Evolutionary conservation across 2,888 invertebrate genomes (phyloP), one percentile per base, ranked within the genome.

Genomic region (Latheticus oryzae): DNA sequence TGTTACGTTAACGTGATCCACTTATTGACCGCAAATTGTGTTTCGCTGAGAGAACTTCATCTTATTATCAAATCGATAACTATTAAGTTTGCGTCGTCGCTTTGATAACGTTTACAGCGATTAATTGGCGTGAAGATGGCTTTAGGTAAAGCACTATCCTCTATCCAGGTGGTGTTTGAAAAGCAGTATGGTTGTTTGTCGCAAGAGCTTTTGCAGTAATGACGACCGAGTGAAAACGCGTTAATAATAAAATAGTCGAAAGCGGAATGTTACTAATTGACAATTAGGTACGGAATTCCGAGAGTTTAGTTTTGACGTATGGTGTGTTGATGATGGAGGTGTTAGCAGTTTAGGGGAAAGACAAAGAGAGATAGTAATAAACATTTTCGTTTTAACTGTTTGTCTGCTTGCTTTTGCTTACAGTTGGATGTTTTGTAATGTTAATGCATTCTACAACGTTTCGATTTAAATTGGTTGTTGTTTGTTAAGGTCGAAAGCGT

Each of bases 81-180:
- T 35, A 50, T 50, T 38, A 38, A 38, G 50, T 38, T 38, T 50
- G 50, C 50, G 50, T 50, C 50, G 50, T 38, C 50, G 50, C 50
- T 50, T 37, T 50, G 50, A 50, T 28, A 50, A 1, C 8, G 38
- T n/a, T 28, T 50, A 28, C 12, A 11, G 19, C 37, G 17, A 37
- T 50, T 50, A 38, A 50, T 50, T 50, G 48, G 24, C 48, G 35
- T 33, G 48, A 48, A 48, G 48, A 48, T 48, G 35, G 23, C 45
- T 45, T 45, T 30, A 45, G 19, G 7, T 19, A 15, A 23, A 12
- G 38, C 15, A 9, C 35, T 11, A 16, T 13, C 11, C 15, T 17
- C 15, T 37, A 21, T 19, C 37, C n/a, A n/a, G n/a, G n/a, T n/a
- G n/a, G n/a, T 19, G 9, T 37, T 19, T 7, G 21, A 13, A 37